phyloP scores from a whole-genome alignment of 1,140 invertebrate genomes.

The Drosophila bocqueti region DNA sequence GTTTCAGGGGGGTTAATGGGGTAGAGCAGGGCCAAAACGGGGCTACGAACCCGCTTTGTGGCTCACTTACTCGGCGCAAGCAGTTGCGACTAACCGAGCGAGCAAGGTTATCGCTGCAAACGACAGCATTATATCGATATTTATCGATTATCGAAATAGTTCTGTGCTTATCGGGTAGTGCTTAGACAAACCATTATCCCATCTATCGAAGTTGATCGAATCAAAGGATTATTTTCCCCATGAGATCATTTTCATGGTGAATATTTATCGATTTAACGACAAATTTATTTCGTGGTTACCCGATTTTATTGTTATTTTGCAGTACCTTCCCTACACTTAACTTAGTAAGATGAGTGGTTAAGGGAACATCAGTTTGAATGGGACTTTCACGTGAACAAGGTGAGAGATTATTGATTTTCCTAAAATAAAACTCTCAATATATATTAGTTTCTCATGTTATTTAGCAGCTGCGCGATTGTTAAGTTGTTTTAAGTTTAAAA shows the following conservation, averaged over 20 bases:
- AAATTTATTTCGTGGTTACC: not conserved
- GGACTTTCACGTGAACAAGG: not conserved
- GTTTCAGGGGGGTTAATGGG: not conserved
- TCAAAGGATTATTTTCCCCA: not conserved
- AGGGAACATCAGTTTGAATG: too few species aligned
- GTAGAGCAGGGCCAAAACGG: constrained; percentile 6
- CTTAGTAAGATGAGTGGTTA: too few species aligned
- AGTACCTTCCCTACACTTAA: not conserved
- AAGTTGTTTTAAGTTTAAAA: too few species aligned
- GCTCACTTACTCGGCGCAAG: constrained; percentile 16
- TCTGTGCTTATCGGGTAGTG: not conserved
- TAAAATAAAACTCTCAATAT: not conserved
- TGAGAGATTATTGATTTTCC: not conserved
- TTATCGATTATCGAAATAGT: not conserved
- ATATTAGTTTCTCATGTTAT: not conserved
- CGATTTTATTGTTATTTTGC: not conserved
- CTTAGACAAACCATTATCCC: not conserved
- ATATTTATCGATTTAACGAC: not conserved
- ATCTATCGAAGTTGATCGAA: not conserved
- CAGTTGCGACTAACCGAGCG: constrained; percentile 18
- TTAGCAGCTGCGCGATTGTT: not conserved
- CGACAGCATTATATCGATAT: not conserved
- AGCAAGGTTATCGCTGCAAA: constrained; percentile 11
- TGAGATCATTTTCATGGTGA: not conserved
- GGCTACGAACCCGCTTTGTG: constrained; percentile 26